phyloP scores from a whole-genome alignment of 2,797 vertebrate species.

The Lophotriccus pileatus region DNA sequence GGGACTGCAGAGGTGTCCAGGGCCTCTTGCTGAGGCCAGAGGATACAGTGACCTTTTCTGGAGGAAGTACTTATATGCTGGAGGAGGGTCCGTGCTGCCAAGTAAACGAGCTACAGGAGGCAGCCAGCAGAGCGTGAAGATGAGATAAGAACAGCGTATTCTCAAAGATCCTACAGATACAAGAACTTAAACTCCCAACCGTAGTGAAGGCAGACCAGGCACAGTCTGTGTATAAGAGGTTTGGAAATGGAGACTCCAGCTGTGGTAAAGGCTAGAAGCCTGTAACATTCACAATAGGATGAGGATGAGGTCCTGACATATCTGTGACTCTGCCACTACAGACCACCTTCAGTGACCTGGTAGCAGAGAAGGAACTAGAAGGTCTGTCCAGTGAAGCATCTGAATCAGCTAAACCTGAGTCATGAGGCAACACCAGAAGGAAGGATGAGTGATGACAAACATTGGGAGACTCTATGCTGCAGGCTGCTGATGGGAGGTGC shows the following conservation, averaged over 20 bases:
- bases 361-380: neutral
- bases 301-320: neutral
- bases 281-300: neutral
- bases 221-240: neutral
- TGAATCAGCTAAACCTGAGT: neutral
- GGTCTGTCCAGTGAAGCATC: neutral
- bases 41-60: neutral
- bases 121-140: neutral
- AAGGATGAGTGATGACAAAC: neutral
- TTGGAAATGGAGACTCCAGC: neutral
- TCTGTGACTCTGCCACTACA: neutral
- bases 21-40: neutral
- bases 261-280: neutral
- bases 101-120: neutral
- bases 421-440: neutral
- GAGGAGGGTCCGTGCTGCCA: neutral
- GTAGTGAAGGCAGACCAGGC: neutral
- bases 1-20: neutral
- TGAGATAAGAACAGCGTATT: neutral
- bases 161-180: neutral
- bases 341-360: neutral
- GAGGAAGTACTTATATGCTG: neutral
- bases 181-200: neutral
- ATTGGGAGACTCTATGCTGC: neutral
- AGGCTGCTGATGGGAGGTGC: neutral